phyloP scores from a whole-genome alignment of 2,888 invertebrate genomes.

The Drosophila rubida region DNA sequence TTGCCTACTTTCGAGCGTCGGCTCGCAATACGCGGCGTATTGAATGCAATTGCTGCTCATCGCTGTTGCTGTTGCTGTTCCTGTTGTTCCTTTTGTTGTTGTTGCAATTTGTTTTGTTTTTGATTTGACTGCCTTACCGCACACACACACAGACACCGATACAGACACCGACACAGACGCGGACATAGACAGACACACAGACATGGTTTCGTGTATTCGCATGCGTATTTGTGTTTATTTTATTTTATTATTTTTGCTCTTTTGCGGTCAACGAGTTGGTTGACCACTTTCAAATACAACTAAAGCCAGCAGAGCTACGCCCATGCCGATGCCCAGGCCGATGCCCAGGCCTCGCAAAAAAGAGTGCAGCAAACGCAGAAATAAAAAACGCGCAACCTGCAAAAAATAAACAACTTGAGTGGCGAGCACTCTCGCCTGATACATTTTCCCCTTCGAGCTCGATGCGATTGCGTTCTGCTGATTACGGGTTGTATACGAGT shows the following conservation, averaged over 20 bases:
- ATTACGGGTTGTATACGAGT: too few relatives aligned
- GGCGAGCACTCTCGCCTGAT: constrained; percentile 16
- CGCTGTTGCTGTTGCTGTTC: constrained; percentile 21
- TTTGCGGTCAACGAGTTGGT: constrained; percentile 83
- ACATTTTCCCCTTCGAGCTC: not conserved
- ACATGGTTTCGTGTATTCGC: constrained; percentile 40
- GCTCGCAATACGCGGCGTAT: constrained; percentile 23
- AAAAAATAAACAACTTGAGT: constrained; percentile 43
- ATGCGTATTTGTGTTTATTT: constrained; percentile 61
- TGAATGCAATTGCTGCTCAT: constrained; percentile 22
- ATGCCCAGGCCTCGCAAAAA: constrained; percentile 8
- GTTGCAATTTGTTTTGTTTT: constrained; percentile 73
- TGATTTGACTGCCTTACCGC: constrained; percentile 68
- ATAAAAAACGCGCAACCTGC: not conserved
- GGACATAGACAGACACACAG: constrained; percentile 25
- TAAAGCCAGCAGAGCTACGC: constrained; percentile 42
- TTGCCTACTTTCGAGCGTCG: constrained; percentile 76
- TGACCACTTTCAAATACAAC: constrained; percentile 82
- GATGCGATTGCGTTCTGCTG: constrained; percentile 36
- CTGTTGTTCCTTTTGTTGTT: constrained; percentile 19
- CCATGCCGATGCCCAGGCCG: constrained; percentile 26
- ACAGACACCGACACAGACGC: too few relatives aligned
- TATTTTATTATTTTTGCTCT: constrained; percentile 74
- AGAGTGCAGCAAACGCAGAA: not conserved
- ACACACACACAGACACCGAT: constrained; percentile 34